Conservation (phyloP, 2,888 invertebrate genomes). For the Cephus runcator region DNA sequence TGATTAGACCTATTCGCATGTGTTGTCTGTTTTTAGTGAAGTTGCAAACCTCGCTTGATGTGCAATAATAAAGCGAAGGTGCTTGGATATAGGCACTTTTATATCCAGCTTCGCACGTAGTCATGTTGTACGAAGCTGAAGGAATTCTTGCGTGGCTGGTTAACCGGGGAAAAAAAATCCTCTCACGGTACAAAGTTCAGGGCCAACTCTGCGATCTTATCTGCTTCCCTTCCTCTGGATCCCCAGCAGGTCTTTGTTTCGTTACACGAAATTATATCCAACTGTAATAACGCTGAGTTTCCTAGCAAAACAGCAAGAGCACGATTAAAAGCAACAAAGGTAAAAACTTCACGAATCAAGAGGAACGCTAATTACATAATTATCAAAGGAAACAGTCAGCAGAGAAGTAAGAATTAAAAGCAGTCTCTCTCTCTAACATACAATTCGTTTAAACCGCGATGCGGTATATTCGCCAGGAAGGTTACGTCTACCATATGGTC, state of each 20-base stretch:
- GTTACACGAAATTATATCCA: slow-evolving; percentile 39
- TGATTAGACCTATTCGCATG: too few relatives aligned
- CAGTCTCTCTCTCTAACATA: not conserved
- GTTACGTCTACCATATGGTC: slow-evolving; percentile 59
- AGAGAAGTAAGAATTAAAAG: not conserved
- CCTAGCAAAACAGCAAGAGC: not conserved
- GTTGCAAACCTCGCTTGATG: too few relatives aligned
- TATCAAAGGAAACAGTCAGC: too few relatives aligned
- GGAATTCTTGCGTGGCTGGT: slow-evolving; percentile 5
- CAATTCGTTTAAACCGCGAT: not conserved
- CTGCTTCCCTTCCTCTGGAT: slow-evolving; percentile 27
- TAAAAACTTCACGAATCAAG: too few relatives aligned
- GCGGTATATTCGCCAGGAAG: slow-evolving; percentile 36
- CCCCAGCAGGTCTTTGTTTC: slow-evolving; percentile 32
- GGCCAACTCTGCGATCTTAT: slow-evolving; percentile 39
- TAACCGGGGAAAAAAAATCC: slow-evolving; percentile 36
- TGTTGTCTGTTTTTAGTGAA: too few relatives aligned
- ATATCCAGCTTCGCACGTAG: not conserved
- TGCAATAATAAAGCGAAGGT: too few relatives aligned
- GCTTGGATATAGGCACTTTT: too few relatives aligned
- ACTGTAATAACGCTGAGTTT: slow-evolving; percentile 4
- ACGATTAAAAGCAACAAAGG: too few relatives aligned
- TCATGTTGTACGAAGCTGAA: not conserved
- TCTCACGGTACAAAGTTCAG: slow-evolving; percentile 60
- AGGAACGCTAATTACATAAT: too few relatives aligned